phyloP scores from a whole-genome alignment of 2,888 invertebrate genomes.

The Eudasyphora cyanicolor region DNA sequence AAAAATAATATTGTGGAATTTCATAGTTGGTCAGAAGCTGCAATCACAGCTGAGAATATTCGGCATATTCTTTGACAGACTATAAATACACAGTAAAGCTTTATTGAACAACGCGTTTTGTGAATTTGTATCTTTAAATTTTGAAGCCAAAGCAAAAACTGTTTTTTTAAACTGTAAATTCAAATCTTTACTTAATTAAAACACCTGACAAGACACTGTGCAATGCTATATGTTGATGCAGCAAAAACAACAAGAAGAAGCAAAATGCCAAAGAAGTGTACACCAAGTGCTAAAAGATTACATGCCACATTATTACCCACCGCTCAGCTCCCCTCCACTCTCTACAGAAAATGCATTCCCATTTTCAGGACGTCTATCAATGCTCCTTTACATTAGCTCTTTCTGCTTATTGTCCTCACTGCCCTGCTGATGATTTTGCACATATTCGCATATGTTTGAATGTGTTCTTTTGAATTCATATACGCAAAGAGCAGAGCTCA shows the following conservation, averaged over 20 bases:
- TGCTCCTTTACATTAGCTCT: background rate
- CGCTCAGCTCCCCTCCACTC: constrained; percentile 22
- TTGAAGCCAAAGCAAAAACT: no score
- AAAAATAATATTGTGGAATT: no score
- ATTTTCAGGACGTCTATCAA: no score
- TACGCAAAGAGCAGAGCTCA: background rate
- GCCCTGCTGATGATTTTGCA: constrained; percentile 2
- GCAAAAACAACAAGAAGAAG: background rate
- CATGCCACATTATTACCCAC: constrained; percentile 55
- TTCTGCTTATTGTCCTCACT: background rate
- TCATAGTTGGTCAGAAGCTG: no score
- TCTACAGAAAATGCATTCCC: no score
- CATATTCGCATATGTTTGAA: background rate
- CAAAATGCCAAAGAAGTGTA: constrained; percentile 2
- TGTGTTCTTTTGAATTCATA: constrained; percentile 1
- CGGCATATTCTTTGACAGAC: no score
- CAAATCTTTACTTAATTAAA: no score
- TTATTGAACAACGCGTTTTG: background rate
- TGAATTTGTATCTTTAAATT: background rate
- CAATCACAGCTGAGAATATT: no score
- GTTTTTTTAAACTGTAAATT: no score
- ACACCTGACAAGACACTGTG: background rate
- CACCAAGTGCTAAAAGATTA: constrained; percentile 61
- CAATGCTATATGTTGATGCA: background rate
- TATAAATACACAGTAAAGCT: no score